Conservation (phyloP, 2,797 vertebrate species). For the Argyrosomus regius region DNA sequence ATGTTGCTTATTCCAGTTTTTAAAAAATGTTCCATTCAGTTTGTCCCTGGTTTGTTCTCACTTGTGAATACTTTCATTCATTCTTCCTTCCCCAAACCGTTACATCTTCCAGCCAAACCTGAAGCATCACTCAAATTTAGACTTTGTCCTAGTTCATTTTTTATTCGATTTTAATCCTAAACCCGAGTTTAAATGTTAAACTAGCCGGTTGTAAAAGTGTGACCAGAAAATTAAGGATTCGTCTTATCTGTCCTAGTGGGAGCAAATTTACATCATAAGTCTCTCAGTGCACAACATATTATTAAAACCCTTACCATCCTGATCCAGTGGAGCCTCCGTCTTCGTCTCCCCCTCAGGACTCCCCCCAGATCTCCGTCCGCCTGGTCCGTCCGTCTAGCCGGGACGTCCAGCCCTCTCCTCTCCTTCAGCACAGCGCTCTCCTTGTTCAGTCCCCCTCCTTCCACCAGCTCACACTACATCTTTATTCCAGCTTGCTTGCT, state of each 20-base stretch:
- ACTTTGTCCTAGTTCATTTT: not conserved
- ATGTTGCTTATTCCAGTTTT: slow-evolving; percentile 13
- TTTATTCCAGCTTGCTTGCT: slow-evolving; percentile 84
- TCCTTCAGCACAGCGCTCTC: slow-evolving; percentile 82
- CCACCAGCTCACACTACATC: slow-evolving; percentile 87
- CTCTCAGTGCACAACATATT: slow-evolving; percentile 22
- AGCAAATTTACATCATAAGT: slow-evolving; percentile 15
- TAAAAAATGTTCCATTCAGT: slow-evolving; percentile 33
- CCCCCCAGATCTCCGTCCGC: slow-evolving; percentile 58
- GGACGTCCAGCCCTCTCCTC: slow-evolving; percentile 75
- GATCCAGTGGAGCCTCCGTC: slow-evolving; percentile 72
- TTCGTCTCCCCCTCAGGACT: slow-evolving; percentile 50
- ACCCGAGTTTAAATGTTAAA: slow-evolving; percentile 11
- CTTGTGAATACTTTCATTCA: slow-evolving; percentile 30
- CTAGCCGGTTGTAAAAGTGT: not conserved
- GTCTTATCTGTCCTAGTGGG: not conserved
- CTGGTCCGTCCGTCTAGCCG: slow-evolving; percentile 60
- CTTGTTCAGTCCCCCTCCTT: slow-evolving; percentile 83
- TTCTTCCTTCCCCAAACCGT: not conserved
- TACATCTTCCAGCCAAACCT: not conserved
- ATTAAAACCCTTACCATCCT: slow-evolving; percentile 78
- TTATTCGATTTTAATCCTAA: not conserved
- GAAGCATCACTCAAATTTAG: not conserved
- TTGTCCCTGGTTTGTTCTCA: slow-evolving; percentile 8
- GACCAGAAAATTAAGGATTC: not conserved